Evolutionary conservation across 2,888 invertebrate genomes (phyloP).

Genomic region (Brenthis ino): DNA sequence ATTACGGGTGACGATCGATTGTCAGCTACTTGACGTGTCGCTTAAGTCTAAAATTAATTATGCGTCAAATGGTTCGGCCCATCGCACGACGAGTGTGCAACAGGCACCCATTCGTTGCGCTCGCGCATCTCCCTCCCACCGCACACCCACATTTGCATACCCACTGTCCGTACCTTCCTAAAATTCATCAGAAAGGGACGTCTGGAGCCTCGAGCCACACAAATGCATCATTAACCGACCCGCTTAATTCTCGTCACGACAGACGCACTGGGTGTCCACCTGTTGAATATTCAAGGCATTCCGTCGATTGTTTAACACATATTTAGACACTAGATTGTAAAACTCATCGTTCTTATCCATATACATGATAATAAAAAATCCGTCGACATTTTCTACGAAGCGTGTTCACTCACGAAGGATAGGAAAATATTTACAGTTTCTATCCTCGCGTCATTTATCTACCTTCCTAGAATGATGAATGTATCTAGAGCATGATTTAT

Average conservation of each 20-base stretch:
- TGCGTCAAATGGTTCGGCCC: conserved; percentile 66
- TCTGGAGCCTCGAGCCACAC: conserved; percentile 73
- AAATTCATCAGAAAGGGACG: conserved; percentile 70
- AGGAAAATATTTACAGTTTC: conserved; percentile 79
- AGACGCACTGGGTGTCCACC: conserved; percentile 77
- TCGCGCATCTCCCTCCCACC: conserved; percentile 72
- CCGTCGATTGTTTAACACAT: conserved; percentile 78
- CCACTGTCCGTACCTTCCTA: conserved; percentile 65
- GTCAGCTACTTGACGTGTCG: conserved; percentile 70
- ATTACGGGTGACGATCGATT: conserved; percentile 78
- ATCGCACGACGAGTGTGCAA: conserved; percentile 64
- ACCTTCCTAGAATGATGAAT: conserved; percentile 81
- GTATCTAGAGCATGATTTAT: conserved; percentile 78
- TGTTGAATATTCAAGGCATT: conserved; percentile 81
- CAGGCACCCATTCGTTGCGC: conserved; percentile 78
- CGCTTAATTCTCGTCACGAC: conserved; percentile 79
- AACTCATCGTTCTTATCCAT: conserved; percentile 63
- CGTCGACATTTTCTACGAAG: conserved; percentile 64
- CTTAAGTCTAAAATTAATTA: conserved; percentile 77
- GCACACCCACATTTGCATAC: conserved; percentile 78
- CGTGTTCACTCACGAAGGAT: conserved; percentile 58
- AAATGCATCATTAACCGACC: conserved; percentile 70
- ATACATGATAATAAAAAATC: conserved; percentile 75
- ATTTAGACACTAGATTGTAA: conserved; percentile 73
- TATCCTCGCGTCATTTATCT: conserved; percentile 79